Percentiles rank a stretch among this genome's conserved stretches.
These are phyloP conservation scores for Dimorphilus gyrociliatus DNA, from an alignment of 2,888 invertebrate species.

Conservation along the genomic window DNA sequence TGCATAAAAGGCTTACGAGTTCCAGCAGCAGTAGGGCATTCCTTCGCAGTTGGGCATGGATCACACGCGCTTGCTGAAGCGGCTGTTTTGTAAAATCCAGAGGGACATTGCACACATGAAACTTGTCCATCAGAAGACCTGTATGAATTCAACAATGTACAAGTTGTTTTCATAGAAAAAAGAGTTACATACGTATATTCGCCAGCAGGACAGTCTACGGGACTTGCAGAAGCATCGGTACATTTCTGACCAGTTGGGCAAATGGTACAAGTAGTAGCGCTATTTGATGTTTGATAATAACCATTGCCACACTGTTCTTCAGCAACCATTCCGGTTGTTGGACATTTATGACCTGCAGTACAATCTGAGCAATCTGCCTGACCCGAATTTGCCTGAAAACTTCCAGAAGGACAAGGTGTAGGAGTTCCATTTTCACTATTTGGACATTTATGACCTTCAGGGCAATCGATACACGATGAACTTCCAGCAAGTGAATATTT, in stretches of 20 bases:
- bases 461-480: slow-evolving; percentile 13
- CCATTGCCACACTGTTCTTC: slow-evolving; percentile 7
- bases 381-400: slow-evolving; percentile 6
- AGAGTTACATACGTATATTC: slow-evolving; percentile 7
- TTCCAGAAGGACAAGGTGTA: slow-evolving; percentile 11
- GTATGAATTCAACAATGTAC: no score
- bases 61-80: slow-evolving; percentile 6
- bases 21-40: slow-evolving; percentile 7
- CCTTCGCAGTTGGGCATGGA: slow-evolving; percentile 6
- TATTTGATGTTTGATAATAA: slow-evolving; percentile 19
- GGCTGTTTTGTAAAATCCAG: slow-evolving; percentile 6
- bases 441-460: slow-evolving; percentile 13
- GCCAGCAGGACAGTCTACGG: slow-evolving; percentile 21
- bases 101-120: slow-evolving; percentile 6
- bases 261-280: slow-evolving; percentile 20
- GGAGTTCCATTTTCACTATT: slow-evolving; percentile 8
- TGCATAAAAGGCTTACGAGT: slow-evolving; percentile 2
- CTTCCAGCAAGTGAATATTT: slow-evolving; percentile 13
- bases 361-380: slow-evolving; percentile 8
- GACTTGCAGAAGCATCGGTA: slow-evolving; percentile 9
- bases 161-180: slow-evolving; percentile 7
- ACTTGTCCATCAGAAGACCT: slow-evolving; percentile 3
- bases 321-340: slow-evolving; percentile 3
- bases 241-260: slow-evolving; percentile 17
- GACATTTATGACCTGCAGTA: slow-evolving; percentile 9